Percentiles rank a stretch among this genome's conserved stretches.
Conservation (phyloP, 35 echinoderm and acorn worm species). For the Eucidaris tribuloides region DNA sequence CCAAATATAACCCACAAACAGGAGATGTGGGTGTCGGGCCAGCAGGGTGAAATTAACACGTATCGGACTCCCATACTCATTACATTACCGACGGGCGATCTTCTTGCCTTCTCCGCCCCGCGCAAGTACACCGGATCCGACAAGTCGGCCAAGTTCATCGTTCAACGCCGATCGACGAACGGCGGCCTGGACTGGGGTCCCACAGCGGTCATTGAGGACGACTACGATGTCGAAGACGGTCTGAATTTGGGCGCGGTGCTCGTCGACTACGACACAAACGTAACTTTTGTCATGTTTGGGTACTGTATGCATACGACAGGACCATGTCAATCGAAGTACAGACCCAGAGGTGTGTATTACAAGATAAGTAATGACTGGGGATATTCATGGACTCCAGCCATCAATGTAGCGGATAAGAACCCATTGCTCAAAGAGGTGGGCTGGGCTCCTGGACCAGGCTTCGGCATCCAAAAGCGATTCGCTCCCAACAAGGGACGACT, state of each 20-base stretch:
- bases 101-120: conserved; percentile 65
- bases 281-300: conserved; percentile 47
- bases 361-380: conserved; percentile 55
- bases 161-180: conserved; percentile 25
- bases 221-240: conserved; percentile 55
- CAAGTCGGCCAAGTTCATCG: conserved; percentile 54
- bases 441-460: conserved; percentile 73
- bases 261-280: conserved; percentile 42
- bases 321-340: not conserved
- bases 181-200: conserved; percentile 8
- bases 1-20: not conserved
- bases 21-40: conserved; percentile 18
- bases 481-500: conserved; percentile 64
- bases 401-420: conserved; percentile 33
- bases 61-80: conserved; percentile 62
- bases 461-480: conserved; percentile 77
- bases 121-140: conserved; percentile 38
- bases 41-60: conserved; percentile 5
- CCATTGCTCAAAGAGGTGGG: conserved; percentile 13
- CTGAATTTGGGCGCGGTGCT: conserved; percentile 60
- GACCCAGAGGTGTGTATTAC: conserved; percentile 43
- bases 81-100: conserved; percentile 46
- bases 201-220: conserved; percentile 26
- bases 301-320: conserved; percentile 60
- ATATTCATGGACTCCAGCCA: conserved; percentile 51